Percentiles rank a stretch among this genome's conserved stretches.
These are phyloP conservation scores for Melanostoma mellinum DNA, from an alignment of 2,888 invertebrate genomes.

Conservation along the genomic window DNA sequence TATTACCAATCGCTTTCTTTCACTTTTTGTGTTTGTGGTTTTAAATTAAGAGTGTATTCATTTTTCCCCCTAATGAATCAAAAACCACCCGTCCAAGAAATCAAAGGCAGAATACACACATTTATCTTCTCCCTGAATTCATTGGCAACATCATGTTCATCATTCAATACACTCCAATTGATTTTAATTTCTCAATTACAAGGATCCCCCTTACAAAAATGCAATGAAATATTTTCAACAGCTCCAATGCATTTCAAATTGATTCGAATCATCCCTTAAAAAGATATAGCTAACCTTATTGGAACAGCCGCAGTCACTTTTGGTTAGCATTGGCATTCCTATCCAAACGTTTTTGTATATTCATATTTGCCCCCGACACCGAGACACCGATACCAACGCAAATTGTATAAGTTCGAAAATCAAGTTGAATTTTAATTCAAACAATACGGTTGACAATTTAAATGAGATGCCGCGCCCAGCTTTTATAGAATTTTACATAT, in stretches of 20 bases:
- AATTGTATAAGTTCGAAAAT: constrained; percentile 33
- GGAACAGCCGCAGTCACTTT: background rate
- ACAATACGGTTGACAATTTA: constrained; percentile 16
- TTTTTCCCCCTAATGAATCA: no score
- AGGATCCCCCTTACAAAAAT: background rate
- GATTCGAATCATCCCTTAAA: constrained; percentile 34
- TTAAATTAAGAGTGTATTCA: no score
- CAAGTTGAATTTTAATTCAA: constrained; percentile 56
- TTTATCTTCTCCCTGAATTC: no score
- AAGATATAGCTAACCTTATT: background rate
- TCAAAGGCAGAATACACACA: no score
- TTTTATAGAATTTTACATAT: constrained; percentile 50
- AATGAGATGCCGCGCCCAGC: constrained; percentile 56
- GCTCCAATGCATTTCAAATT: constrained; percentile 36
- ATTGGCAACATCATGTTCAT: no score
- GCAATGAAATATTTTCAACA: constrained; percentile 8
- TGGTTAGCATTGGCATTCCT: constrained; percentile 57
- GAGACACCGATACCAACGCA: constrained; percentile 25
- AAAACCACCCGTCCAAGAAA: no score
- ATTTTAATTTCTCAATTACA: no score
- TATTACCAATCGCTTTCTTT: no score
- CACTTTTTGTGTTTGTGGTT: no score
- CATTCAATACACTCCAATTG: no score
- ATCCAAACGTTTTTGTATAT: background rate
- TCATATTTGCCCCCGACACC: background rate